Evolutionary conservation across 1,140 invertebrate genomes (phyloP).

Genomic region (Delia radicum): DNA sequence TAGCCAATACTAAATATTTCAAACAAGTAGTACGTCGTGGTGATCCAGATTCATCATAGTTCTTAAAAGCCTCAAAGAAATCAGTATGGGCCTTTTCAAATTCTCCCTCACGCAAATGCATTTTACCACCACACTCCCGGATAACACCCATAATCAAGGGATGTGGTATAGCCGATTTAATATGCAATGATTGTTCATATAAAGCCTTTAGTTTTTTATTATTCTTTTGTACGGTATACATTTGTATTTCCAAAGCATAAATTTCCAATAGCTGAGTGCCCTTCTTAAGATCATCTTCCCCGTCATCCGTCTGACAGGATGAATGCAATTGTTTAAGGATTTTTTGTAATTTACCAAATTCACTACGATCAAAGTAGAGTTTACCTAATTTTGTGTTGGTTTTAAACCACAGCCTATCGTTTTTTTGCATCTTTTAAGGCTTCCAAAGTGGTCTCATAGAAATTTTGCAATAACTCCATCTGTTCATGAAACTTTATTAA

Average conservation of each 20-base stretch:
- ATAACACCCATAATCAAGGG: constrained; percentile 99
- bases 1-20: constrained; percentile 97
- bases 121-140: constrained; percentile 98
- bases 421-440: constrained; percentile 98
- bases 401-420: constrained; percentile 99
- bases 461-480: constrained; percentile 99
- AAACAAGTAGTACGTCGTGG: constrained; percentile 95
- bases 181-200: constrained; percentile 97
- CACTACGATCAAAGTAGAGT: constrained; percentile 94
- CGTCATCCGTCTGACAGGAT: constrained; percentile 98
- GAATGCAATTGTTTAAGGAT: constrained; percentile 97
- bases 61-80: constrained; percentile 99
- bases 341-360: constrained; percentile 92
- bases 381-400: constrained; percentile 99
- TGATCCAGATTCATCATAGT: constrained; percentile 99
- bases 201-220: constrained; percentile 98
- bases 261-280: constrained; percentile 98
- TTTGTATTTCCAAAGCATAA: constrained; percentile 99
- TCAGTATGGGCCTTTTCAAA: constrained; percentile 99
- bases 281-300: constrained; percentile 99
- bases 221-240: constrained; percentile 99
- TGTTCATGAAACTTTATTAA: not conserved
- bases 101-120: constrained; percentile 98
- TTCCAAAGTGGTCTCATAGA: constrained; percentile 98
- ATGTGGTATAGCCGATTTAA: constrained; percentile 99